A percentile compares a stretch with the other conserved stretches of the same genome.
Conservation (phyloP, 2,888 invertebrate genomes). For the Leptopilina drosophilae region DNA sequence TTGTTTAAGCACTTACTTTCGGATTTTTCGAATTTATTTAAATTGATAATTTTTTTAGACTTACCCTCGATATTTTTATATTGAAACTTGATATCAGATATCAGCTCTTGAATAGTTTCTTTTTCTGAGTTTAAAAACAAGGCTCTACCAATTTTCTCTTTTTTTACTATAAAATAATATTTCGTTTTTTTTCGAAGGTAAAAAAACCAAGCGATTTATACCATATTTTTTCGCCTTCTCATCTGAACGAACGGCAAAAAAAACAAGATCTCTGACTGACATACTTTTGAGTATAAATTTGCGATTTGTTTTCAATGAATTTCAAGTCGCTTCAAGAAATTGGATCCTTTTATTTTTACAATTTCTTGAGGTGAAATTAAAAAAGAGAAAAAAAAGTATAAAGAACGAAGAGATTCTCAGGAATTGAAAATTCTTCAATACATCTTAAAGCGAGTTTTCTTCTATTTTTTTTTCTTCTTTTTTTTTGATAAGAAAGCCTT, state of each 20-base stretch:
- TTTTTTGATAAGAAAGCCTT: not conserved
- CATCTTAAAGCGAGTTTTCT: not conserved
- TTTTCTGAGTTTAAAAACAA: slow-evolving; percentile 23
- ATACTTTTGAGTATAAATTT: not conserved
- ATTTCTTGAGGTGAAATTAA: not conserved
- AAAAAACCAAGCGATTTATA: no score
- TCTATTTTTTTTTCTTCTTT: not conserved
- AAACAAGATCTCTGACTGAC: no score
- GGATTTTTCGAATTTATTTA: slow-evolving; percentile 6
- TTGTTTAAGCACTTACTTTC: slow-evolving; percentile 6
- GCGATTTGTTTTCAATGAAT: not conserved
- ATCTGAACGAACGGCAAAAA: no score
- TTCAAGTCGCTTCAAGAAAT: not conserved
- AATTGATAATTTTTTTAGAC: slow-evolving; percentile 21
- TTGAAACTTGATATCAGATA: slow-evolving; percentile 8
- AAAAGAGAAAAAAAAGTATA: not conserved
- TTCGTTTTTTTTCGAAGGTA: not conserved
- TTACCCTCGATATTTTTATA: slow-evolving; percentile 17
- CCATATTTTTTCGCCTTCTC: no score
- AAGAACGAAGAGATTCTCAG: not conserved
- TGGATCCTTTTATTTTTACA: not conserved
- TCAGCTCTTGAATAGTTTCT: slow-evolving; percentile 28
- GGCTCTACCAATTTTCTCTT: not conserved
- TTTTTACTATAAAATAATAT: not conserved
- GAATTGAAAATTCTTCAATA: slow-evolving; percentile 4